Conservation (phyloP, 2,888 invertebrate species). For the Nomada lathburiana region DNA sequence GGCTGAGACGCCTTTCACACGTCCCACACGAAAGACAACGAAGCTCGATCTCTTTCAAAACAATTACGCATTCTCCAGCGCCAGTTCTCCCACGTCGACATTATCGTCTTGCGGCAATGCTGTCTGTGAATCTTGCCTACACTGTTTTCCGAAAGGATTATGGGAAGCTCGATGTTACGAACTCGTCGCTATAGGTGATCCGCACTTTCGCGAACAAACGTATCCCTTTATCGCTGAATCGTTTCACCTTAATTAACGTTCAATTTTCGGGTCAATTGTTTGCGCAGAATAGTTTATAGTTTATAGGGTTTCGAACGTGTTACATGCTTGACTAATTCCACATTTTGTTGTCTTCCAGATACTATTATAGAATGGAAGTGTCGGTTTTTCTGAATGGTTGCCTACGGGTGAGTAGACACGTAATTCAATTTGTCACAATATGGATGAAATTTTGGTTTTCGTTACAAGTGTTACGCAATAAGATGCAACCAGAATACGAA, state of each 20-base stretch:
- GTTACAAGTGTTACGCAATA: too few species aligned
- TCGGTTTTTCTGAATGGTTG: too few species aligned
- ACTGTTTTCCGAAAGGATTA: constrained; percentile 44
- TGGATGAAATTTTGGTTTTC: too few species aligned
- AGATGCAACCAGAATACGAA: too few species aligned
- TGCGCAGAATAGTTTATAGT: too few species aligned
- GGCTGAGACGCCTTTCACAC: constrained; percentile 75
- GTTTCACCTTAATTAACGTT: background rate
- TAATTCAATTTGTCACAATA: background rate
- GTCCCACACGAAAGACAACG: constrained; percentile 77
- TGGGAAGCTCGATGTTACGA: background rate
- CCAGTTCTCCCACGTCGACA: constrained; percentile 77
- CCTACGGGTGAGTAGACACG: too few species aligned
- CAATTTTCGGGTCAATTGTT: background rate
- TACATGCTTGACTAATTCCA: background rate
- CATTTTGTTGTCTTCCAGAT: background rate
- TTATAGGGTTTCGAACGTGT: too few species aligned
- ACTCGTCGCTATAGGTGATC: background rate
- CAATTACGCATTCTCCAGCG: constrained; percentile 79
- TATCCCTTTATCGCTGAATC: background rate
- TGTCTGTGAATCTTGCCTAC: constrained; percentile 45
- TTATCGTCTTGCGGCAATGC: constrained; percentile 64
- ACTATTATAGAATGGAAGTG: too few species aligned
- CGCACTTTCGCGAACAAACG: background rate
- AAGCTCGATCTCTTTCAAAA: constrained; percentile 78